A percentile compares a stretch with the other conserved stretches of the same genome.
Conservation (phyloP, 2,113 vertebrate species). For the Phodopus roborovskii region DNA sequence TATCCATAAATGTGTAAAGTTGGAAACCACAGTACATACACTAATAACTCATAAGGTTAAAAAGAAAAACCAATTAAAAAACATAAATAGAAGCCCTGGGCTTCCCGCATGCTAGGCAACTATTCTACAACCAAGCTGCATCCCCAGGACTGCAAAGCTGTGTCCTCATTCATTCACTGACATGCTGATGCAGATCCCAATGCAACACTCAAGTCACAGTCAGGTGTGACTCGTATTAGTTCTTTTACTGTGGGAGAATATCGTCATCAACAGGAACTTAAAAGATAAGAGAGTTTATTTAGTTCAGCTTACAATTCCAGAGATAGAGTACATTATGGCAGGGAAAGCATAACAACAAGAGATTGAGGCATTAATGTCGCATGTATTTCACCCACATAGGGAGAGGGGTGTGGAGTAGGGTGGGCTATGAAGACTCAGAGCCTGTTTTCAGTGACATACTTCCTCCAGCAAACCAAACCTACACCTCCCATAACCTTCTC, state of each 20-base stretch:
- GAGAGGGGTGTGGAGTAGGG: neutral
- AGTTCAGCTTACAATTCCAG: neutral
- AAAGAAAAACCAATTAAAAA: neutral
- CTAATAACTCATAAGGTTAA: neutral
- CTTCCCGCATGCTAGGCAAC: neutral
- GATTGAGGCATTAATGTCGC: neutral
- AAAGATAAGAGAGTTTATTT: neutral
- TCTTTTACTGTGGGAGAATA: neutral
- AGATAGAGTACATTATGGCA: neutral
- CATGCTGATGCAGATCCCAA: neutral
- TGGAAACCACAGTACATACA: neutral
- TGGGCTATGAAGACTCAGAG: neutral
- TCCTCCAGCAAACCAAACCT: neutral
- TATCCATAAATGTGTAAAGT: neutral
- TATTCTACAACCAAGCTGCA: fast-evolving
- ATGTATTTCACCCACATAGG: neutral
- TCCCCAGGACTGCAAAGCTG: neutral
- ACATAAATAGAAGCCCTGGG: neutral
- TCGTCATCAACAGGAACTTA: too few species aligned
- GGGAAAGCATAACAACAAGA: neutral
- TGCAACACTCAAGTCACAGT: neutral
- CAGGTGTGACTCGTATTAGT: neutral
- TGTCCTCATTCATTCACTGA: neutral
- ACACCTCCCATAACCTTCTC: neutral
- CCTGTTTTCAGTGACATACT: neutral